phyloP scores from a whole-genome alignment of 1,140 invertebrate species.

The Procambarus virginalis region DNA sequence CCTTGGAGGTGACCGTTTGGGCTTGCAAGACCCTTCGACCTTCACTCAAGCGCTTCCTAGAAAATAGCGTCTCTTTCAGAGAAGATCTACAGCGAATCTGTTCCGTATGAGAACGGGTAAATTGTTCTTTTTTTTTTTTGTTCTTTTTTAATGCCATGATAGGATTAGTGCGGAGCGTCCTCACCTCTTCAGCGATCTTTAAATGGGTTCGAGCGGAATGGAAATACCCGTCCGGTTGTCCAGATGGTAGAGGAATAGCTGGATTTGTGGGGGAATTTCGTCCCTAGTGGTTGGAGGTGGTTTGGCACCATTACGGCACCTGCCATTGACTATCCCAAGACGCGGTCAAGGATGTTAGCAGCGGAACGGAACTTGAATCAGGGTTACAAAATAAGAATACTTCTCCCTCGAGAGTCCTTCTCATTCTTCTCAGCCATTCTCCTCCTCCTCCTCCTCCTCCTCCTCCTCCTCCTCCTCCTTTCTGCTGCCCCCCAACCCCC shows the following conservation, averaged over 20 bases:
- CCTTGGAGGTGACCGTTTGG: conserved; percentile 22
- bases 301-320: neutral
- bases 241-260: neutral
- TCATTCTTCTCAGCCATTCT: too few relatives aligned
- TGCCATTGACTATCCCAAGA: conserved; percentile 31
- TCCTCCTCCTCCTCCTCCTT: too few relatives aligned
- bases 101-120: conserved; percentile 55
- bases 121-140: neutral
- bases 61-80: conserved; percentile 59
- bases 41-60: conserved; percentile 61
- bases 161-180: conserved; percentile 60
- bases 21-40: neutral
- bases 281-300: neutral
- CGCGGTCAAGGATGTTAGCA: conserved; percentile 49
- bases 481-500: too few relatives aligned
- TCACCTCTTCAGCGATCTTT: conserved; percentile 60
- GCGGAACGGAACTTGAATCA: conserved; percentile 25
- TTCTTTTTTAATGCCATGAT: conserved; percentile 64
- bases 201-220: conserved; percentile 29
- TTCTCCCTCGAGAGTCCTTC: neutral
- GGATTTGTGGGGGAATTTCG: conserved; percentile 18
- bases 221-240: neutral
- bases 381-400: conserved; percentile 17
- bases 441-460: too few relatives aligned
- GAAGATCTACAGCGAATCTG: conserved; percentile 49